phyloP scores from a whole-genome alignment of 2,888 invertebrate genomes.

The Coronaproctus castanopsis region DNA sequence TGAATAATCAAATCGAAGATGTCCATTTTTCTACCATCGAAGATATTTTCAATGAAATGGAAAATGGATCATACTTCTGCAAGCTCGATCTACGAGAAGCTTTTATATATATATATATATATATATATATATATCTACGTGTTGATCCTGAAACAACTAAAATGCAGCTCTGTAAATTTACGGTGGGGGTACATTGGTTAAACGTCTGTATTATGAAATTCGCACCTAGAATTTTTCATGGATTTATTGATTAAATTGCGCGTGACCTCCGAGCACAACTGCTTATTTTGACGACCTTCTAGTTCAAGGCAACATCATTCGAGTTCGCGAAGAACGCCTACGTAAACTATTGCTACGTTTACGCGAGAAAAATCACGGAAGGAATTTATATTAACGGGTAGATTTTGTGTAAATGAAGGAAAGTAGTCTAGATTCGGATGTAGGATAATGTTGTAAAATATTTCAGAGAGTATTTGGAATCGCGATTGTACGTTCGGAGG shows the following conservation, averaged over 20 bases:
- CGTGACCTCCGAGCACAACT: not conserved
- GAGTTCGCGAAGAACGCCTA: not conserved
- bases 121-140: too few species aligned
- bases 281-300: constrained; percentile 6
- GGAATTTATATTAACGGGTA: too few species aligned
- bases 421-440: too few species aligned
- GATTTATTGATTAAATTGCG: constrained; percentile 7
- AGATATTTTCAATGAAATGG: constrained; percentile 13
- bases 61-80: constrained; percentile 17
- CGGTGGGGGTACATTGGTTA: constrained; percentile 4
- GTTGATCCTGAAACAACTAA: constrained; percentile 9
- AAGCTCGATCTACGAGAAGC: constrained; percentile 11
- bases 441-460: too few species aligned
- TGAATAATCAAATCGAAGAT: constrained; percentile 19
- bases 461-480: too few species aligned
- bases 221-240: constrained; percentile 7
- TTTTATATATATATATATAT: too few species aligned
- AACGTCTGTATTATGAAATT: constrained; percentile 8
- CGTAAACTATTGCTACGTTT: constrained; percentile 1
- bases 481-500: too few species aligned
- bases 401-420: too few species aligned
- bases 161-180: constrained; percentile 3
- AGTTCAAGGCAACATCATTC: not conserved
- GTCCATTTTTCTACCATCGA: constrained; percentile 5
- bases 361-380: too few species aligned